phyloP scores from a whole-genome alignment of 2,888 invertebrate species.

The Caenorhabditis sp. region DNA sequence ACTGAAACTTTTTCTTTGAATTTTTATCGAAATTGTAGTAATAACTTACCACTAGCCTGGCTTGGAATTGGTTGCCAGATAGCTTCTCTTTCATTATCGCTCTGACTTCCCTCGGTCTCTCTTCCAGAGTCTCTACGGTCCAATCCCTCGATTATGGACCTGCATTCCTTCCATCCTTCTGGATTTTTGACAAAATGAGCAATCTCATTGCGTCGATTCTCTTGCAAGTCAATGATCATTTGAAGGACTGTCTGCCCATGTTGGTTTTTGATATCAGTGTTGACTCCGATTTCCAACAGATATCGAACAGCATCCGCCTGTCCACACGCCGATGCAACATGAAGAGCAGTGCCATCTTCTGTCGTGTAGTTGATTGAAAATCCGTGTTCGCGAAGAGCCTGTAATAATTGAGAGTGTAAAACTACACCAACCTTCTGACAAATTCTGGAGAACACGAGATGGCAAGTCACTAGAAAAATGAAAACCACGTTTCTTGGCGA shows the following conservation, averaged over 20 bases:
- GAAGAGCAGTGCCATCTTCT: constrained; percentile 83
- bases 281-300: constrained; percentile 79
- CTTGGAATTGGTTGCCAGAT: constrained; percentile 70
- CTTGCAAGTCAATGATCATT: constrained; percentile 91
- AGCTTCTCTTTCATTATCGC: constrained; percentile 60
- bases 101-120: constrained; percentile 60
- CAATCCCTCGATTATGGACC: constrained; percentile 69
- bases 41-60: constrained; percentile 46
- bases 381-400: constrained; percentile 87
- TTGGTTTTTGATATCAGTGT: constrained; percentile 87
- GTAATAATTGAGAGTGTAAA: not conserved
- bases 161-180: constrained; percentile 78
- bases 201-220: constrained; percentile 92
- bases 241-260: constrained; percentile 92
- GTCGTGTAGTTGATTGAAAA: constrained; percentile 87
- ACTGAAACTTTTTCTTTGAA: constrained; percentile 13
- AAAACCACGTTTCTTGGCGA: not conserved
- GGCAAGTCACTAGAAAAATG: not conserved
- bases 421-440: not conserved
- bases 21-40: not conserved
- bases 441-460: too few species aligned
- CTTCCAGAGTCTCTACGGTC: constrained; percentile 69
- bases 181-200: constrained; percentile 88
- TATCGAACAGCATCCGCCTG: constrained; percentile 80
- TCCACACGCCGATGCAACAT: constrained; percentile 83